Conservation (phyloP, 1,140 invertebrate species). For the Samia ricini region DNA sequence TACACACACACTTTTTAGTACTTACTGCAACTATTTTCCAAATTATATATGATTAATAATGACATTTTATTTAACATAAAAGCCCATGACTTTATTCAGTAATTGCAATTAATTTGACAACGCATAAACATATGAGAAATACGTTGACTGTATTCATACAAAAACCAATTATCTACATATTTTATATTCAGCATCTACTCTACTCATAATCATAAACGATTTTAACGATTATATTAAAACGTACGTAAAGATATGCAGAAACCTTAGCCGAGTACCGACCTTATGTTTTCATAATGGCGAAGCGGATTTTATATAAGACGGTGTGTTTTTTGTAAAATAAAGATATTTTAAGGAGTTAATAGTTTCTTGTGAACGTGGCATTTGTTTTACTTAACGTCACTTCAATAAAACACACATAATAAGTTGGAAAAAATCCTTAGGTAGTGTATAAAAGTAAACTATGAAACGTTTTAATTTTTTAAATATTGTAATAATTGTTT, state of each 20-base stretch:
- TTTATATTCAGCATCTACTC: background rate
- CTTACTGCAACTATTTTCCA: background rate
- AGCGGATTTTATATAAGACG: conserved; percentile 18
- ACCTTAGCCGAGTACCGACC: conserved; percentile 16
- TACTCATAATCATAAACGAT: conserved; percentile 7
- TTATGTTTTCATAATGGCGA: conserved; percentile 18
- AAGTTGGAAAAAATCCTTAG: too few relatives aligned
- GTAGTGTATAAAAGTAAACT: too few relatives aligned
- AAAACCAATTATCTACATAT: background rate
- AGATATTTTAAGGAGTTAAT: conserved; percentile 24
- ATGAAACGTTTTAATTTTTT: too few relatives aligned
- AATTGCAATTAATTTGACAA: background rate
- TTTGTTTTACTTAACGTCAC: too few relatives aligned
- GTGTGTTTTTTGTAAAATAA: conserved; percentile 11
- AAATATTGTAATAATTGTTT: too few relatives aligned
- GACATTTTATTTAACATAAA: background rate
- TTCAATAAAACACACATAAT: too few relatives aligned
- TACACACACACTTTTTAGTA: too few relatives aligned
- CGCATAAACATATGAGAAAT: background rate
- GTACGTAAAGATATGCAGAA: conserved; percentile 23
- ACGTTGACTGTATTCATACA: background rate
- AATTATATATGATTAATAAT: background rate
- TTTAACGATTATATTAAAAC: conserved; percentile 10
- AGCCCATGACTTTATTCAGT: too few relatives aligned
- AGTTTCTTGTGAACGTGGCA: background rate